Conservation (phyloP, 2,113 vertebrate species). For the Scartelaos histophorus region DNA sequence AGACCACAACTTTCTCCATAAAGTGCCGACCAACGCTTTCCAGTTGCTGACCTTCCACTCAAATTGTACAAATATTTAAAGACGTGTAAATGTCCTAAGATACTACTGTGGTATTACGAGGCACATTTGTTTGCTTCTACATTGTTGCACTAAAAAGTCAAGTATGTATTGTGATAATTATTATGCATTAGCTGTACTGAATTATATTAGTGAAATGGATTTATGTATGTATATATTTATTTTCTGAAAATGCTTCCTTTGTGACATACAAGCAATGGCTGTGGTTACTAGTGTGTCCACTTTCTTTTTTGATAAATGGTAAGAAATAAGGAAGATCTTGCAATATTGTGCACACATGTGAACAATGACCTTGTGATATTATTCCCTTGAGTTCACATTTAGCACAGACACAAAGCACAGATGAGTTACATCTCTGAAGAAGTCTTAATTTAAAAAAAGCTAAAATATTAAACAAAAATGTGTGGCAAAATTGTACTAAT, state of each 20-base stretch:
- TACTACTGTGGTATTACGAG: conserved; percentile 29
- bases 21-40: conserved; percentile 43
- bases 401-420: no score
- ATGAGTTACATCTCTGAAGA: no score
- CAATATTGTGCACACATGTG: no score
- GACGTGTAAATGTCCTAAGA: conserved; percentile 11
- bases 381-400: no score
- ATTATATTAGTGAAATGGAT: neutral
- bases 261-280: no score
- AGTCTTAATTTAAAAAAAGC: no score
- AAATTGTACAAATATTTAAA: conserved; percentile 38
- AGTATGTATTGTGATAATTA: neutral
- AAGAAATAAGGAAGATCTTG: no score
- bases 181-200: neutral
- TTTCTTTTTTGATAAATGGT: no score
- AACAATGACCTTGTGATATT: no score
- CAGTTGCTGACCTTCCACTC: conserved; percentile 44
- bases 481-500: no score
- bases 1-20: conserved; percentile 43
- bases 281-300: no score
- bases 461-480: no score
- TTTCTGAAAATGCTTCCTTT: neutral
- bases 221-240: neutral
- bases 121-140: conserved; percentile 13
- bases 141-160: conserved; percentile 4